These are phyloP conservation scores for Acanthosepion pharaonis DNA, from an alignment of 2,888 invertebrate species.

Conservation along the genomic window DNA sequence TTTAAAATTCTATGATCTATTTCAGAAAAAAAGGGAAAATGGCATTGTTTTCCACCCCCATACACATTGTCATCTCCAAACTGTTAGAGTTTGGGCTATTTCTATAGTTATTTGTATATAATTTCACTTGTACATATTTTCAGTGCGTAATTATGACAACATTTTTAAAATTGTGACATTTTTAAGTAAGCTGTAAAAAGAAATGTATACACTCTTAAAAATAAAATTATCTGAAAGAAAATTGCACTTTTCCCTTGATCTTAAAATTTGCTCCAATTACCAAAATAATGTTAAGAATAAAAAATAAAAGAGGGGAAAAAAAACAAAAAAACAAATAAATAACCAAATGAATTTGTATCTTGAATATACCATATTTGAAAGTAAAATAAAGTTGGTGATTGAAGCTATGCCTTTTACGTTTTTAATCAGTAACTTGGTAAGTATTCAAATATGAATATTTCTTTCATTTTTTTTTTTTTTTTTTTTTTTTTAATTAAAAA, in stretches of 20 bases:
- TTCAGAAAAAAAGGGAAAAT: neutral
- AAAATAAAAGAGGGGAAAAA: neutral
- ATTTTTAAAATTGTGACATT: neutral
- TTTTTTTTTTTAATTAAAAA: too few relatives aligned
- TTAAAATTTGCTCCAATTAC: conserved; percentile 7
- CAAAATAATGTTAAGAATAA: neutral
- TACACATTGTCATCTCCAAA: neutral
- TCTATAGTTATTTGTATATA: conserved; percentile 5
- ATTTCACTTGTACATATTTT: neutral
- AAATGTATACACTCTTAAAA: neutral
- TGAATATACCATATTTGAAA: conserved; percentile 33
- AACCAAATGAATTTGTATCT: neutral
- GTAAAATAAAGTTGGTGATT: conserved; percentile 33
- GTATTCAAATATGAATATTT: neutral
- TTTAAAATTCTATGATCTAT: conserved; percentile 20
- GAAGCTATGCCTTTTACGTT: neutral
- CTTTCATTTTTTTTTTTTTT: too few relatives aligned
- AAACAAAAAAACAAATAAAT: neutral
- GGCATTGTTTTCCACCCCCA: neutral
- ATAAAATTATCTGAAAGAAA: neutral
- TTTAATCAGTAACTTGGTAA: neutral
- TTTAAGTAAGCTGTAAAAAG: neutral
- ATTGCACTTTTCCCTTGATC: neutral
- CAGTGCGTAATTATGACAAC: neutral
- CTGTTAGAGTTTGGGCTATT: neutral